Evolutionary conservation across 2,888 invertebrate species (phyloP).

Genomic region (Tanytarsus gracilentus): DNA sequence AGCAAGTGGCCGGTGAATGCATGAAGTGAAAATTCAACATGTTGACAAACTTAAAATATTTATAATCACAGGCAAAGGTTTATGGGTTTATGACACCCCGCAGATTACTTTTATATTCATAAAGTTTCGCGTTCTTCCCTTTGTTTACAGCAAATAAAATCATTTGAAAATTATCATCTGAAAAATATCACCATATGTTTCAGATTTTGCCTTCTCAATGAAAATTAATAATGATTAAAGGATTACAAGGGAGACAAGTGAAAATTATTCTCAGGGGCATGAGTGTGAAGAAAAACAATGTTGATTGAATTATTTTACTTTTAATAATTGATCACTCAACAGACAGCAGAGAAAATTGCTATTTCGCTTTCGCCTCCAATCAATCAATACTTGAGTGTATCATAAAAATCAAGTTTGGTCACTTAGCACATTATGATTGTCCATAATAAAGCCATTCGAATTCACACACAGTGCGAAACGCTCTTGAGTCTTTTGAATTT

Average conservation of each 20-base stretch:
- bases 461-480: too few relatives aligned
- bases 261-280: too few relatives aligned
- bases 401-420: constrained; percentile 3
- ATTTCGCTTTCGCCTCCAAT: too few relatives aligned
- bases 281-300: too few relatives aligned
- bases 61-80: constrained; percentile 1
- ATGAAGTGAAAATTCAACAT: neutral
- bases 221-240: constrained; percentile 14
- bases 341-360: too few relatives aligned
- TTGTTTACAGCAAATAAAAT: neutral
- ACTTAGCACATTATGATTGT: constrained; percentile 20
- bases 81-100: constrained; percentile 22
- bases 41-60: constrained; percentile 26
- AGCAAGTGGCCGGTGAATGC: neutral
- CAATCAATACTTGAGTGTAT: too few relatives aligned
- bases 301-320: too few relatives aligned
- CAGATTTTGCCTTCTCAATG: neutral
- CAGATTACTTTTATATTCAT: constrained; percentile 6
- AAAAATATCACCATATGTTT: constrained; percentile 4
- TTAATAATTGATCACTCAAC: too few relatives aligned
- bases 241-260: neutral
- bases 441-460: constrained; percentile 10
- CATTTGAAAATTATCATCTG: too few relatives aligned
- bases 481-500: neutral
- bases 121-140: neutral